Evolutionary conservation across 2,888 invertebrate species (phyloP), one percentile per base, ranked within the genome.

Genomic region (Dexiosoma caninum): DNA sequence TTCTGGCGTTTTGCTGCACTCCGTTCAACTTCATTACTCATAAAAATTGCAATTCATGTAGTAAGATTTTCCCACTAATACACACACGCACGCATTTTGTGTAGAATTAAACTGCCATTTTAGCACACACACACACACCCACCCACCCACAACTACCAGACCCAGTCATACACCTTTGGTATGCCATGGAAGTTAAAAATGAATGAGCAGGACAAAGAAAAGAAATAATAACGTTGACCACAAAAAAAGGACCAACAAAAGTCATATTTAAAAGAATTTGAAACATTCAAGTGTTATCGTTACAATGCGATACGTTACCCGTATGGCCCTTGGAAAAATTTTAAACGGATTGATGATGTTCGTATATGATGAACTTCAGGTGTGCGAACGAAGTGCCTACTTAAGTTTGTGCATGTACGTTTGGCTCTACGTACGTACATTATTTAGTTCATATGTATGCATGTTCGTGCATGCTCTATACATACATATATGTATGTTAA

Each of bases 1-100:
- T 55, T 46, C 5, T 49, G 37, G 19, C n/a, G n/a, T n/a, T n/a
- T 46, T 40, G 16, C 30, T 59, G 37, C 10, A 42, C 46, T 69
- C 23, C 64, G 27, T 67, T 67, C 53, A 84, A 85, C 87, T 87
- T 87, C 88, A 87, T 87, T 87, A 86, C 88, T 87, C 88, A 87
- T 87, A 87, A 86, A 87, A 86, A 85, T 84, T 86, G 85, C 87
- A 86, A 85, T 86, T 83, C 84, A 81, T 62, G 44, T 37, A 60
- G 30, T 23, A 55, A n/a, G 14, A 35, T 40, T 40, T 64, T 55
- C 23, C 37, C 35, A 35, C 12, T 35, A 42, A 57, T 23, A 49
- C n/a, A 40, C 46, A 35, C 30, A 21, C 55, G 53, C 40, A 35
- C 19, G 42, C 16, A 27, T 27, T 27, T 27, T n/a, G n/a, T n/a